phyloP scores from a whole-genome alignment of 1,140 invertebrate genomes.

The Bombus ignitus region DNA sequence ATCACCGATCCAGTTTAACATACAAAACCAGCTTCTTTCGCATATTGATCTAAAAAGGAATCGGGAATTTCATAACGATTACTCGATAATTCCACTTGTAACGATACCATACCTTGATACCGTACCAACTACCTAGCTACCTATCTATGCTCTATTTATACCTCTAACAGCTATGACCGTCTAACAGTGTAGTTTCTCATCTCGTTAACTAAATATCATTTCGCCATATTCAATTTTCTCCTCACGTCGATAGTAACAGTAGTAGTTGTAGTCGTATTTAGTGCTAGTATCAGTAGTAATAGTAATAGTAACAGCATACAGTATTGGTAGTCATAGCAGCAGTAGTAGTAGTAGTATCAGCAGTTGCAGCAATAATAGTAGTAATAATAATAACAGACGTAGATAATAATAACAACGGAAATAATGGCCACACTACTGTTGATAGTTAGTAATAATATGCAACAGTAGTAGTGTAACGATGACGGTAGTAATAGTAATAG shows the following conservation, averaged over 20 bases:
- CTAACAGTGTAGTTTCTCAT: constrained; percentile 70
- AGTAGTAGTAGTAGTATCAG: constrained; percentile 56
- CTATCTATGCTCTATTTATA: constrained; percentile 53
- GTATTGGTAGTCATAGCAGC: constrained; percentile 56
- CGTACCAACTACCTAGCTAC: constrained; percentile 58
- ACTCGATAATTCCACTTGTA: constrained; percentile 59
- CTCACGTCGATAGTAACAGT: constrained; percentile 58
- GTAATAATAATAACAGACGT: constrained; percentile 51
- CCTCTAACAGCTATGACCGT: constrained; percentile 74
- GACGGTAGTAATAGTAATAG: constrained; percentile 54
- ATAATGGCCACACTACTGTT: constrained; percentile 55
- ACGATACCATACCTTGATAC: constrained; percentile 28
- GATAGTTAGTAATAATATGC: constrained; percentile 65
- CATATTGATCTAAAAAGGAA: constrained; percentile 38
- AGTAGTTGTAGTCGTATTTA: constrained; percentile 48
- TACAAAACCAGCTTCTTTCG: constrained; percentile 16
- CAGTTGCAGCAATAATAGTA: constrained; percentile 45
- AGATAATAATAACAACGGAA: constrained; percentile 67
- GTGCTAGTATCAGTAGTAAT: constrained; percentile 62
- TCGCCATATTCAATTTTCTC: constrained; percentile 40
- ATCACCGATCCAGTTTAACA: background rate
- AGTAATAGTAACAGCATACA: constrained; percentile 51
- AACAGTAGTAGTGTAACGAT: constrained; percentile 61
- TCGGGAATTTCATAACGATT: constrained; percentile 55
- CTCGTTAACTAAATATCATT: constrained; percentile 66